A percentile compares a stretch with the other conserved stretches of the same genome.
Conservation (phyloP, 2,113 vertebrate genomes). For the Pogona vitticeps region DNA sequence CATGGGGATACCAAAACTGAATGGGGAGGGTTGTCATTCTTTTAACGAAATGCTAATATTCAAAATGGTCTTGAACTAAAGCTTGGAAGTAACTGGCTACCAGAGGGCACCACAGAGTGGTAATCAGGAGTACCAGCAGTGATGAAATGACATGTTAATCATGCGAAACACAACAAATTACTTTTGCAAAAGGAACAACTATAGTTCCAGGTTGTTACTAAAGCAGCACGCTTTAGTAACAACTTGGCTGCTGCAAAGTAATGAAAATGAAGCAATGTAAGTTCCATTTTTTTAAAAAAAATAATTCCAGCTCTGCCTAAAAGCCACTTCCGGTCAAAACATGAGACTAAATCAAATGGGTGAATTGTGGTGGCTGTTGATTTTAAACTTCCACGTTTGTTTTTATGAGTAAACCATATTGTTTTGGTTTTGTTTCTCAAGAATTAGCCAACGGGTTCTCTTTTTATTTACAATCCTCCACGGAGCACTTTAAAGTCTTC, state of each 20-base stretch:
- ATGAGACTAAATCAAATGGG: constrained; percentile 37
- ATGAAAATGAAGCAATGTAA: too few relatives aligned
- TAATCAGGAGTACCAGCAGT: too few relatives aligned
- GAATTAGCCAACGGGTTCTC: constrained; percentile 65
- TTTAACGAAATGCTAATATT: constrained; percentile 40
- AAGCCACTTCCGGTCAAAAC: constrained; percentile 47
- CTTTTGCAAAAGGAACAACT: too few relatives aligned
- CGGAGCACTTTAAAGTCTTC: constrained; percentile 74
- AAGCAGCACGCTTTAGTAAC: too few relatives aligned
- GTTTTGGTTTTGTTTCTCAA: constrained; percentile 17
- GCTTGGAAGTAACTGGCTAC: too few relatives aligned
- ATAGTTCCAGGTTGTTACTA: too few relatives aligned
- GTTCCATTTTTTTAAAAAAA: too few relatives aligned
- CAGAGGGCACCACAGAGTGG: too few relatives aligned
- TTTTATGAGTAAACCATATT: constrained; percentile 55
- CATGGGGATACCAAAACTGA: constrained; percentile 40
- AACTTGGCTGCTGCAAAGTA: too few relatives aligned
- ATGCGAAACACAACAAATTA: too few relatives aligned
- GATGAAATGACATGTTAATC: too few relatives aligned
- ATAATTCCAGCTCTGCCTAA: background rate
- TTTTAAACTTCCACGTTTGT: constrained; percentile 21
- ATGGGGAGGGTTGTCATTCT: constrained; percentile 48
- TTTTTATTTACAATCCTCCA: constrained; percentile 67
- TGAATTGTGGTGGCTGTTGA: background rate
- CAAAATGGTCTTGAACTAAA: constrained; percentile 43